Evolutionary conservation across 1,140 invertebrate species (phyloP).

Genomic region (Agraylea sexmaculata): DNA sequence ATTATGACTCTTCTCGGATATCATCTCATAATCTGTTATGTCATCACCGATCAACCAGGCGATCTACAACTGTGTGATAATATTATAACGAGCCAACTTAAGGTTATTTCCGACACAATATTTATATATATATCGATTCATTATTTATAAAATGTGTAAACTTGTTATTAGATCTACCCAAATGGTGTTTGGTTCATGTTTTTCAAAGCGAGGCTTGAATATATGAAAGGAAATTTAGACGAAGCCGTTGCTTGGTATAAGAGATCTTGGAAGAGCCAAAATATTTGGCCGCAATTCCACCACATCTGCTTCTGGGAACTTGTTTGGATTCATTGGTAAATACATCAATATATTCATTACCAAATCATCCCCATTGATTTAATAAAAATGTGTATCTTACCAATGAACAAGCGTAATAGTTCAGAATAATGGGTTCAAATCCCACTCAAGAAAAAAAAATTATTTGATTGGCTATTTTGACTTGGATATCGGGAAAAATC

Average conservation of each 20-base stretch:
- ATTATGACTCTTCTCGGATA: constrained; percentile 73
- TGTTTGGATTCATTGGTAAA: constrained; percentile 76
- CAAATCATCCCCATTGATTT: not conserved
- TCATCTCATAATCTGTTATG: constrained; percentile 72
- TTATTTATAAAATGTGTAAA: not conserved
- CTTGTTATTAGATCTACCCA: constrained; percentile 48
- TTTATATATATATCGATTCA: not conserved
- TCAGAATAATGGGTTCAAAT: too few species aligned
- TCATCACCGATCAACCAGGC: constrained; percentile 67
- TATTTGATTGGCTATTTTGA: too few species aligned
- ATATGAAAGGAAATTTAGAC: constrained; percentile 69
- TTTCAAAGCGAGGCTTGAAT: constrained; percentile 75
- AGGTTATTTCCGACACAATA: constrained; percentile 31
- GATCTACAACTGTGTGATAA: constrained; percentile 63
- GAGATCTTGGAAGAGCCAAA: constrained; percentile 72
- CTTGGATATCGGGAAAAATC: too few species aligned
- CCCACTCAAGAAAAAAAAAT: too few species aligned
- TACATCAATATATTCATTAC: not conserved
- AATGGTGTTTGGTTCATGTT: constrained; percentile 88
- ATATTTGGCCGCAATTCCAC: constrained; percentile 87
- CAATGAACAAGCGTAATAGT: too few species aligned
- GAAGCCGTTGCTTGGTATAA: constrained; percentile 67
- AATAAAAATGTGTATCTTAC: too few species aligned
- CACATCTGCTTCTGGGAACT: constrained; percentile 94
- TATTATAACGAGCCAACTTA: constrained; percentile 59